Base-by-base conservation (phyloP, 1,140 invertebrate genomes). In the Drosophila dunni region DNA sequence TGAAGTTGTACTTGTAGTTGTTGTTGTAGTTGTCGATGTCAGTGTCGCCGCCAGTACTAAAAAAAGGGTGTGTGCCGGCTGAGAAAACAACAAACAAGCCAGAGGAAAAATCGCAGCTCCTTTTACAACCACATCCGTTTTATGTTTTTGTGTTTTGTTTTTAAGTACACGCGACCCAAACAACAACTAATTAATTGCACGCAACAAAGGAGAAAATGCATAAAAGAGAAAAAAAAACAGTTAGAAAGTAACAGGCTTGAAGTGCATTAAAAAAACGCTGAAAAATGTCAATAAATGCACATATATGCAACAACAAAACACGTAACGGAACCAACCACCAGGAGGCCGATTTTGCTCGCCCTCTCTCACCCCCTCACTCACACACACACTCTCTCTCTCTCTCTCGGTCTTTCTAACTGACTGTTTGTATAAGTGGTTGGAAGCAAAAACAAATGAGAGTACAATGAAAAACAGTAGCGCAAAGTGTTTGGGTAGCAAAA, bases 211-310 rank as follows among this genome's bases (percentile, higher is more conserved):
- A 29, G 46, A 54, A 40, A 29, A 13, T 8, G 9, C 36, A 38
- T 9, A 38, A 54, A 53, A 54, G 17, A n/a, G 10, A 29, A 6
- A 29, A 29, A 54, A 58, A 60, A 63, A 44, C 33, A 61, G 77
- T 50, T 63, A 53, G 58, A 70, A 81, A 84, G 67, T 78, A 75
- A 70, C 51, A 61, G 44, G 45, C 57, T 62, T 62, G 69, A 66
- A 82, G 17, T 79, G 53, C 66, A 64, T 42, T 51, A 75, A 29
- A 75, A 48, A 83, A 78, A 66, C 38, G 54, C 54, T 46, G 45
- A 17, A 61, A 67, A 86, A 88, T 88, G 83, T 88, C 83, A 88
- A 88, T 88, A 88, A 89, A 89, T 88, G 77, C 83, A 85, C 24
- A 29, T 29, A 29, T 77, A 78, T 71, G 57, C 81, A 81, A 70